These are phyloP conservation scores for Brachionus rotundiformis DNA, from an alignment of 1,140 invertebrate genomes.

Conservation along the genomic window DNA sequence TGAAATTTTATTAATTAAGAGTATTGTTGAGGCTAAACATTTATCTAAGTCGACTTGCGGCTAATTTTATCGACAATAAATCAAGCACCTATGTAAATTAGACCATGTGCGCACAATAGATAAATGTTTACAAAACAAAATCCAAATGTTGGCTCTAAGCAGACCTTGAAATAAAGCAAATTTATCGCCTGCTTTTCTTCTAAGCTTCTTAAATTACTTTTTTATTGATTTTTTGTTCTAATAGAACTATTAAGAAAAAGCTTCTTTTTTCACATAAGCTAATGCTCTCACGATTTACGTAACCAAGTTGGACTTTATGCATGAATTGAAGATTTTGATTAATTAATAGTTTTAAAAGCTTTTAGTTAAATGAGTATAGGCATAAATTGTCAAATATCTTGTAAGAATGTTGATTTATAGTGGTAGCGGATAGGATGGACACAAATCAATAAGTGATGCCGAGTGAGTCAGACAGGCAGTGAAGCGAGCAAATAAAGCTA, in stretches of 20 bases:
- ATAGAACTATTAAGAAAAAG: too few relatives aligned
- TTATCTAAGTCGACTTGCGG: not conserved
- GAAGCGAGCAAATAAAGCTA: conserved; percentile 12
- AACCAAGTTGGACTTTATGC: not conserved
- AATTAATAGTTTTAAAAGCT: not conserved
- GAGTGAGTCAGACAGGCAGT: conserved; percentile 2
- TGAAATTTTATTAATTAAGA: conserved; percentile 6
- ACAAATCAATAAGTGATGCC: conserved; percentile 7
- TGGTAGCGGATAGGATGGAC: not conserved
- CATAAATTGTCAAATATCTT: not conserved
- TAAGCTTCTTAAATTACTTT: not conserved
- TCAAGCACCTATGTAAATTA: not conserved
- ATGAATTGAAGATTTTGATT: not conserved
- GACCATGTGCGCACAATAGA: not conserved
- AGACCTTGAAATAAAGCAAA: conserved; percentile 18
- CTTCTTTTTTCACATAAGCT: not conserved
- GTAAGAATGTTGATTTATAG: conserved; percentile 8
- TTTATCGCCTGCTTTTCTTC: conserved; percentile 5
- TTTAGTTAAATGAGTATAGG: not conserved
- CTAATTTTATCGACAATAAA: not conserved
- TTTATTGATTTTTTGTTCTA: not conserved
- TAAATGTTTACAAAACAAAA: not conserved
- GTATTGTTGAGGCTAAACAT: not conserved
- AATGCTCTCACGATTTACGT: conserved; percentile 7
- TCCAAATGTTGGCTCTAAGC: not conserved